These are phyloP conservation scores for Notechis scutatus DNA, from an alignment of 2,113 vertebrate species.

Conservation along the genomic window DNA sequence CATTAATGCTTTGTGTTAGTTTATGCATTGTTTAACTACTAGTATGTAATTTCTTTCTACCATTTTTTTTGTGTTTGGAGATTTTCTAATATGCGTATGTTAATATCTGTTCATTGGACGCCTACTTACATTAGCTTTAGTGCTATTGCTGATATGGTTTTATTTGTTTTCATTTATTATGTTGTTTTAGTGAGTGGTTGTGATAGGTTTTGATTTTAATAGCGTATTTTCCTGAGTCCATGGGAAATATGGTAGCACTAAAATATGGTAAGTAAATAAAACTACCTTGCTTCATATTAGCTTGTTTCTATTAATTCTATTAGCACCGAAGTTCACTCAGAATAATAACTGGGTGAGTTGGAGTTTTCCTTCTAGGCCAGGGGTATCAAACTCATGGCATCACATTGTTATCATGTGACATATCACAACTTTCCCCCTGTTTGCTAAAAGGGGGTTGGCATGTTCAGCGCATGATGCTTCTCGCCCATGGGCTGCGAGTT, in stretches of 20 bases:
- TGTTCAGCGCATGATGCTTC: no score
- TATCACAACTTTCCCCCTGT: no score
- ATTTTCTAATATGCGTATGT: background rate
- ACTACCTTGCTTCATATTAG: background rate
- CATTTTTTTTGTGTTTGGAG: background rate
- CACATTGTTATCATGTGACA: no score
- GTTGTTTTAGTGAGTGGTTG: background rate
- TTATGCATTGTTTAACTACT: background rate
- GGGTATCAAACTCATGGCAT: no score
- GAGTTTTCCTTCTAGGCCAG: background rate
- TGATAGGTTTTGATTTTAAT: background rate
- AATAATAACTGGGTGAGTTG: background rate
- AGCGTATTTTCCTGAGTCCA: background rate
- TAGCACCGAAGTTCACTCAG: background rate
- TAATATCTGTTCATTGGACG: background rate
- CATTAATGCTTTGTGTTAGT: background rate
- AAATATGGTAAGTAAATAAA: background rate
- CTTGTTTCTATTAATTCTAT: background rate
- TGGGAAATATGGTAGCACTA: background rate
- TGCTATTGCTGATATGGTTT: background rate
- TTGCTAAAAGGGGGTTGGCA: no score
- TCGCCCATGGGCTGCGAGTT: no score
- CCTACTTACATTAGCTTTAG: background rate
- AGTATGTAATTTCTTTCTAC: background rate
- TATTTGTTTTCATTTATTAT: background rate